Evolutionary conservation across 2,797 vertebrate species (phyloP).

Genomic region (Microcaecilia unicolor): DNA sequence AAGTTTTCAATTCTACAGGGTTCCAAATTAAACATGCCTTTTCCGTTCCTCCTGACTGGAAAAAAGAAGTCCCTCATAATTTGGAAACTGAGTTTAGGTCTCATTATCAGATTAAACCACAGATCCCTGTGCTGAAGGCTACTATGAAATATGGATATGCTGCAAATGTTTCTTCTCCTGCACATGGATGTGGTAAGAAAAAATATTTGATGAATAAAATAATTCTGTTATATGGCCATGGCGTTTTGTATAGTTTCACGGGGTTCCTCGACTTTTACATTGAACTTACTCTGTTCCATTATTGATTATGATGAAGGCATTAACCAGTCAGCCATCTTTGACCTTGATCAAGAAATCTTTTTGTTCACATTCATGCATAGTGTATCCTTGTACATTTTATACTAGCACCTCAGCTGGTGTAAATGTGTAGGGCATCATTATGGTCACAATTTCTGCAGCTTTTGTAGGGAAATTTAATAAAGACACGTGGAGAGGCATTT

Average conservation of each 20-base stretch:
- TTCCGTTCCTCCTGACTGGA: constrained; percentile 15
- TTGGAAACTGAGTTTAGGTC: constrained; percentile 51
- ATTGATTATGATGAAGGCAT: too few relatives aligned
- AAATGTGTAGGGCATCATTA: too few relatives aligned
- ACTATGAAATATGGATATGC: constrained; percentile 41
- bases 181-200: constrained; percentile 51
- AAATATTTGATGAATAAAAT: neutral
- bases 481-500: too few relatives aligned
- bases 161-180: constrained; percentile 17
- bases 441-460: too few relatives aligned
- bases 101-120: constrained; percentile 43
- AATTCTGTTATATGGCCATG: neutral
- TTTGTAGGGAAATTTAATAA: too few relatives aligned
- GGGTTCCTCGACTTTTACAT: neutral
- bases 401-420: too few relatives aligned
- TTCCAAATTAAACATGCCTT: constrained; percentile 18
- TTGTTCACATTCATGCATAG: too few relatives aligned
- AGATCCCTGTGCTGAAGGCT: constrained; percentile 39
- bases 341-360: too few relatives aligned
- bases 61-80: constrained; percentile 11
- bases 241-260: neutral
- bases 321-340: too few relatives aligned
- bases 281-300: accelerated
- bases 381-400: too few relatives aligned
- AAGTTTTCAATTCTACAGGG: constrained; percentile 18